Evolutionary conservation across 2,888 invertebrate species (phyloP).

Genomic region (Encarsia formosa): DNA sequence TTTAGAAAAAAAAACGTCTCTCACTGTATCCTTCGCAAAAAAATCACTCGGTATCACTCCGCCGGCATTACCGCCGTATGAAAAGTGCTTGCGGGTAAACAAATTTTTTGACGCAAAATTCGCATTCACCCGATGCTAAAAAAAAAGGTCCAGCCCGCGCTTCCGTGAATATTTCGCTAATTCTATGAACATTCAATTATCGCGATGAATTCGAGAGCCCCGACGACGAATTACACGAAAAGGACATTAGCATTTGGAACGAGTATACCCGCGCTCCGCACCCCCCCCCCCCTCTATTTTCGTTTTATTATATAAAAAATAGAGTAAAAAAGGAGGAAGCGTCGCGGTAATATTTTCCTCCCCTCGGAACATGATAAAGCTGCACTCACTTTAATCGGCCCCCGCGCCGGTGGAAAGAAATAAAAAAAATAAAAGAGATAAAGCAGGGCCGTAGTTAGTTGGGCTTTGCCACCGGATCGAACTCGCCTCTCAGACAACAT

Average conservation of each 20-base stretch:
- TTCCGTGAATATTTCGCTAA: conserved; percentile 36
- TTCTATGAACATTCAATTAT: conserved; percentile 8
- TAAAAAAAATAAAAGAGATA: conserved; percentile 13
- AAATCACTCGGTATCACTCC: no score
- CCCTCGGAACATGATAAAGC: conserved; percentile 21
- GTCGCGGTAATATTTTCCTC: conserved; percentile 2
- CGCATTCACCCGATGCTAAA: no score
- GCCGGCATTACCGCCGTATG: no score
- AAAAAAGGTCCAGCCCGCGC: no score
- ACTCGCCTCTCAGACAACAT: conserved; percentile 44
- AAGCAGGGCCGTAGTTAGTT: neutral
- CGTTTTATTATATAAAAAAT: conserved; percentile 14
- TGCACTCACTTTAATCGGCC: conserved; percentile 42
- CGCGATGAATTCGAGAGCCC: conserved; percentile 2
- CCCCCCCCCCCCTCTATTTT: neutral
- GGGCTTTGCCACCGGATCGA: conserved; percentile 41
- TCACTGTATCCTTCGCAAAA: no score
- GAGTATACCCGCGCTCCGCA: no score
- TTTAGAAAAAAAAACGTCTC: no score
- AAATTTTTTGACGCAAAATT: no score
- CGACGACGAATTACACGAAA: conserved; percentile 5
- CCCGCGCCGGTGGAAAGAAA: conserved; percentile 31
- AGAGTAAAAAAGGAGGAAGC: conserved; percentile 7
- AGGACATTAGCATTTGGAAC: conserved; percentile 5
- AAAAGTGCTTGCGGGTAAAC: no score